phyloP scores from a whole-genome alignment of 2,113 vertebrate genomes.

The Coregonus clupeaformis region DNA sequence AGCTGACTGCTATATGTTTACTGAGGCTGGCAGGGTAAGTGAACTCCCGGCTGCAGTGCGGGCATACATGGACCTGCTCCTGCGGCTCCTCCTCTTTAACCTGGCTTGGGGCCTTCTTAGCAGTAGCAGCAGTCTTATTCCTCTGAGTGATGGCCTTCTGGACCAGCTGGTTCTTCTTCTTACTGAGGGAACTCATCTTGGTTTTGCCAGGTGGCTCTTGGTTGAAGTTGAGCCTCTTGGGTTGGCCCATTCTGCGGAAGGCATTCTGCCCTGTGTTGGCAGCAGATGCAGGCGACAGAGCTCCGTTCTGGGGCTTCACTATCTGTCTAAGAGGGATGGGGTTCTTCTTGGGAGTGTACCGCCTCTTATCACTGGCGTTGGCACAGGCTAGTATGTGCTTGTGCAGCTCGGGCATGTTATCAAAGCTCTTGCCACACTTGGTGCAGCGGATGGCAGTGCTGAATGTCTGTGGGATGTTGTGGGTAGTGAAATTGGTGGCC shows the following conservation, averaged over 20 bases:
- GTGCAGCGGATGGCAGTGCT: slow-evolving; percentile 97
- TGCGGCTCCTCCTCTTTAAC: slow-evolving; percentile 34
- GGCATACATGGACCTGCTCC: slow-evolving; percentile 84
- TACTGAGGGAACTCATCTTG: slow-evolving; percentile 88
- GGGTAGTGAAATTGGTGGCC: slow-evolving; percentile 96
- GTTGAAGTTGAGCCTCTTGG: slow-evolving; percentile 92
- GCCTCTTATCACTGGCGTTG: slow-evolving; percentile 92
- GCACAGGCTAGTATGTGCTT: slow-evolving; percentile 94
- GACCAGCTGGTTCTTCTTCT: slow-evolving; percentile 91
- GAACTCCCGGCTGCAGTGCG: slow-evolving; percentile 90
- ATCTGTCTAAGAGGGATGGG: slow-evolving; percentile 92
- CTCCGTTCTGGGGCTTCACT: slow-evolving; percentile 85
- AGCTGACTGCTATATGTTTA: slow-evolving; percentile 89
- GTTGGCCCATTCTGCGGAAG: slow-evolving; percentile 92
- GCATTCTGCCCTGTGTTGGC: slow-evolving; percentile 74
- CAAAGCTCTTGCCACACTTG: slow-evolving; percentile 95
- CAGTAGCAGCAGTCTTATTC: slow-evolving; percentile 81
- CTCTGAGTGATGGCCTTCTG: slow-evolving; percentile 94
- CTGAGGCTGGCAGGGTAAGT: slow-evolving; percentile 91
- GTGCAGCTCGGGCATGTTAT: slow-evolving; percentile 98
- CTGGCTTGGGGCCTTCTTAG: slow-evolving; percentile 77
- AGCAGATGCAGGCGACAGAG: slow-evolving; percentile 51
- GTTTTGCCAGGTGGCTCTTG: slow-evolving; percentile 84
- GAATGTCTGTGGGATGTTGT: slow-evolving; percentile 98
- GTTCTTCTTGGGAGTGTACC: slow-evolving; percentile 98